A percentile compares a stretch with the other conserved stretches of the same genome.
Conservation (phyloP, 2,113 vertebrate genomes). For the Barbus barbus region DNA sequence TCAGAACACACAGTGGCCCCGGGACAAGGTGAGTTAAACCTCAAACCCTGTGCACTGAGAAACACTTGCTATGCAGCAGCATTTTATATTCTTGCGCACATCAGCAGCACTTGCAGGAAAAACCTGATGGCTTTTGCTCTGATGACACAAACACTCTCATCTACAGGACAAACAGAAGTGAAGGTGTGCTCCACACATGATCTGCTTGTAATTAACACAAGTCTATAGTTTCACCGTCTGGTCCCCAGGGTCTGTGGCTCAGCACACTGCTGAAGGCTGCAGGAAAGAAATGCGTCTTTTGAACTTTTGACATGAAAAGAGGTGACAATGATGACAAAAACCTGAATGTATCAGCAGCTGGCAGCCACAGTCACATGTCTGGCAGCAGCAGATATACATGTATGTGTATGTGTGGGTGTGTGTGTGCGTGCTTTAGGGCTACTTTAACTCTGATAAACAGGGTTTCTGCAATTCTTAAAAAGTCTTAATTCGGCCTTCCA, state of each 20-base stretch:
- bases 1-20: neutral
- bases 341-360: neutral
- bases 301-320: constrained; percentile 9
- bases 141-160: neutral
- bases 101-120: neutral
- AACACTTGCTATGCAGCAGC: neutral
- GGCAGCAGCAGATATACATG: neutral
- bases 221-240: neutral
- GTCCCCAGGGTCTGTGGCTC: neutral
- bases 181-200: neutral
- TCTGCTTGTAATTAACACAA: neutral
- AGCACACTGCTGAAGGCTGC: neutral
- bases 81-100: neutral
- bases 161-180: neutral
- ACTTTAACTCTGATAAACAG: too few relatives aligned
- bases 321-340: neutral
- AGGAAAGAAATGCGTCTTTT: neutral
- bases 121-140: neutral
- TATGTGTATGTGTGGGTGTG: neutral
- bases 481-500: too few relatives aligned
- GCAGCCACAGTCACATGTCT: neutral
- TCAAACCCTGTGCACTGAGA: neutral
- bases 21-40: constrained; percentile 22
- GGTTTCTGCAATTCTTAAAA: too few relatives aligned
- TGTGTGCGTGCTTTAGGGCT: too few relatives aligned